Base-by-base conservation (phyloP, 2,113 vertebrate genomes). In the Seriola quinqueradiata region DNA sequence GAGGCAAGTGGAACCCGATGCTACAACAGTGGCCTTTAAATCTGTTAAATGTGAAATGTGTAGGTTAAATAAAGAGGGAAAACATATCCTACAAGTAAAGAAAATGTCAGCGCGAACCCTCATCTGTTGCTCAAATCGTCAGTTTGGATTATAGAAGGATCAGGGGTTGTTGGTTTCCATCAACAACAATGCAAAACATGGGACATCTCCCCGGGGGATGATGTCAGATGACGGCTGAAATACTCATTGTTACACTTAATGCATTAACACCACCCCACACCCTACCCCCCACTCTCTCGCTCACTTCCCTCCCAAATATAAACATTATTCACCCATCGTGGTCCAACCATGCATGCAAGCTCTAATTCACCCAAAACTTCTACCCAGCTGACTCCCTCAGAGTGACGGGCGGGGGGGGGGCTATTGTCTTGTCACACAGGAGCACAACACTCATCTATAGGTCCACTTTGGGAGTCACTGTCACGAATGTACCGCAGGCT, bases 151-250 rank as follows among this genome's bases (percentile, higher is more conserved):
- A 44, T 32, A 61, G 52, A 44, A 72, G 36, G 66, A 12, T 65
- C 23, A 34, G 17, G 8, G 8, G 60, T 63, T 63, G 25, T 60
- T 69, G 75, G 82, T 87, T 83, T 84, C 67, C 73, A 84, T 87
- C 74, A 79, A 87, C 82, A 91, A 90, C 84, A 87, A 87, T 59
- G 67, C 70, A 84, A 84, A 92, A 87, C 88, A 76, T 72, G 69
- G 90, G 84, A 88, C 81, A 58, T 58, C 38, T 83, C 84, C 88
- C 86, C 13, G 19, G 81, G 88, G 86, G 81, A 90, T 38, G 55
- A 70, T 90, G 88, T 90, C 79, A 66, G 79, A 85, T 69, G 75
- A 90, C 44, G 61, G 55, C 38, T 19, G 59, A 65, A 9, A 50
- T 59, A 38, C 52, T 73, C 81, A 87, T 84, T 89, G 90, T 91